phyloP scores from a whole-genome alignment of 2,113 vertebrate genomes.

The Vombatus ursinus region DNA sequence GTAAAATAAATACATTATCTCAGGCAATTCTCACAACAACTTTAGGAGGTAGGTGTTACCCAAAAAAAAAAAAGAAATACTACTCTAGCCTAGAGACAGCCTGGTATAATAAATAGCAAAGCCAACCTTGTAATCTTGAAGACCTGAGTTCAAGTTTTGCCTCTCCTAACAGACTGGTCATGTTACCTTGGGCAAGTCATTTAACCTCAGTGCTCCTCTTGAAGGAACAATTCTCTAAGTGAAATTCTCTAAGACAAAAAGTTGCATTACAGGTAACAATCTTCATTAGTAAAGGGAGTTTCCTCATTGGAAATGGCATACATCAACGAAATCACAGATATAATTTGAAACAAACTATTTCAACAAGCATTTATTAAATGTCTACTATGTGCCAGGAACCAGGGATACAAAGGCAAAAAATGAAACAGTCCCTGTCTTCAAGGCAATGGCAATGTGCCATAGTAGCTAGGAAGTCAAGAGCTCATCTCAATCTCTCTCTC shows the following conservation, averaged over 20 bases:
- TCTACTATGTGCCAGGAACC: not conserved
- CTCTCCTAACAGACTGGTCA: not conserved
- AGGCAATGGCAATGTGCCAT: not conserved
- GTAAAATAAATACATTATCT: not conserved
- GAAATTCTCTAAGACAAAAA: not conserved
- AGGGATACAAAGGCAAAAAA: not conserved
- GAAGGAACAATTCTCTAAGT: not conserved
- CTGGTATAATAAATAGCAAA: not conserved
- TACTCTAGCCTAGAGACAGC: not conserved
- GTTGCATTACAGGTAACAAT: not conserved
- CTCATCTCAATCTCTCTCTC: too few species aligned
- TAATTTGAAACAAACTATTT: not conserved
- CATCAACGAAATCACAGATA: not conserved
- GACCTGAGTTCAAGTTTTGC: not conserved
- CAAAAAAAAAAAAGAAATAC: not conserved
- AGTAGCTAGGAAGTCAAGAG: not conserved
- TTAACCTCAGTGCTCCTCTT: not conserved
- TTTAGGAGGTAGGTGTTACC: not conserved
- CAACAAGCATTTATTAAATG: not conserved
- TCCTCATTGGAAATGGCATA: not conserved
- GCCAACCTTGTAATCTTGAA: not conserved
- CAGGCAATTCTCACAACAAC: not conserved
- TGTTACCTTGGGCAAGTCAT: not conserved
- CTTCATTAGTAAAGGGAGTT: not conserved
- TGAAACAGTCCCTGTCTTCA: not conserved